phyloP scores from a whole-genome alignment of 2,797 vertebrate species.

The Anguilla marmorata region DNA sequence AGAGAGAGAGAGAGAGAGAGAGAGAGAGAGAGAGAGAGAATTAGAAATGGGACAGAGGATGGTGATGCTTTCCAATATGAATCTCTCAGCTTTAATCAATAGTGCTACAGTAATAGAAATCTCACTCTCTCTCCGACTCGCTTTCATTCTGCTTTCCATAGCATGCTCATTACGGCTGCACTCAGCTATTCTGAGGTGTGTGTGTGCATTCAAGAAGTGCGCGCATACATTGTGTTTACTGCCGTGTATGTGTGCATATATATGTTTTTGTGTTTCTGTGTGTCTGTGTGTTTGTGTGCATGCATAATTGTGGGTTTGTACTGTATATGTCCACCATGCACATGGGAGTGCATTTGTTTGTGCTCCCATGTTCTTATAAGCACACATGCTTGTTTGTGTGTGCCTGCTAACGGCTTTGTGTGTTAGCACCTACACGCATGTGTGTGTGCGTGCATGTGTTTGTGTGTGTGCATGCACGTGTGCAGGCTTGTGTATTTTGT shows the following conservation, averaged over 20 bases:
- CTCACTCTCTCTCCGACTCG: neutral
- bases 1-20: neutral
- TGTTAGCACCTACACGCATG: neutral
- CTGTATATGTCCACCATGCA: no score
- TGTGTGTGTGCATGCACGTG: neutral
- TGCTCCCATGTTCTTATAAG: neutral
- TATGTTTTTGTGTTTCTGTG: neutral
- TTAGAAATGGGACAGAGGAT: neutral
- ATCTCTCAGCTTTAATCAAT: slow-evolving; percentile 21
- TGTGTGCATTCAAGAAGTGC: no score
- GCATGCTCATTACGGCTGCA: neutral
- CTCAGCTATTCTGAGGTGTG: neutral
- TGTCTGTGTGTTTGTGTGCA: slow-evolving; percentile 48
- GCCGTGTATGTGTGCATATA: slow-evolving; percentile 26
- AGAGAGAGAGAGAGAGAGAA: neutral
- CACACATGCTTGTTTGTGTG: neutral
- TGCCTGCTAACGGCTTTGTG: neutral
- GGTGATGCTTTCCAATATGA: slow-evolving; percentile 13
- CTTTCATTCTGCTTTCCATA: neutral
- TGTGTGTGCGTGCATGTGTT: neutral
- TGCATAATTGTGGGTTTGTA: no score
- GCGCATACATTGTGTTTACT: neutral
- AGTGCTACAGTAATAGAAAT: slow-evolving; percentile 21
- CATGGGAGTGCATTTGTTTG: neutral
- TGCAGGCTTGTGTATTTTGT: neutral